Evolutionary conservation across 2,797 vertebrate genomes (phyloP).

Genomic region (Parotocinclus haroldoi): DNA sequence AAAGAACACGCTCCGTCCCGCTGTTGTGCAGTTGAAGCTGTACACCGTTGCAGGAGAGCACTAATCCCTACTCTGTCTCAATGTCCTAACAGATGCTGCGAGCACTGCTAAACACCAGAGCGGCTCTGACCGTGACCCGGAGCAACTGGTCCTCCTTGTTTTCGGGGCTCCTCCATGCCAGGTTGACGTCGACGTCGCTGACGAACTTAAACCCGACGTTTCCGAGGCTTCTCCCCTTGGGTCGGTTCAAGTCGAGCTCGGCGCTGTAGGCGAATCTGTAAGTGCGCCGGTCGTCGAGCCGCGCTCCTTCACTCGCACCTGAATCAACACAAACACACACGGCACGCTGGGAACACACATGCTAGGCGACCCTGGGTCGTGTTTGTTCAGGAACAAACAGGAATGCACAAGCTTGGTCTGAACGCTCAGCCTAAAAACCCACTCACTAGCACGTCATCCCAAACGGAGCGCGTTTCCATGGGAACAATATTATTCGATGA

Average conservation of each 20-base stretch:
- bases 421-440: too few relatives aligned
- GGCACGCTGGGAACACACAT: slow-evolving; percentile 32
- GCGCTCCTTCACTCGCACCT: slow-evolving; percentile 80
- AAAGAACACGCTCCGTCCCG: background rate
- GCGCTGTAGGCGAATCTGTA: slow-evolving; percentile 88
- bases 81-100: background rate
- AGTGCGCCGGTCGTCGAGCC: slow-evolving; percentile 84
- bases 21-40: too few relatives aligned
- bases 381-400: slow-evolving; percentile 4
- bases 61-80: background rate
- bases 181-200: slow-evolving; percentile 76
- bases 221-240: slow-evolving; percentile 69
- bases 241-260: slow-evolving; percentile 79
- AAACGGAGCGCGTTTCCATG: too few relatives aligned
- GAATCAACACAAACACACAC: slow-evolving; percentile 60
- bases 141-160: slow-evolving; percentile 87
- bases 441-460: too few relatives aligned
- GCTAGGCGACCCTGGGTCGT: slow-evolving; percentile 1
- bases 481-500: too few relatives aligned
- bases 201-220: slow-evolving; percentile 80
- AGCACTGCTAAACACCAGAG: background rate
- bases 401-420: too few relatives aligned
- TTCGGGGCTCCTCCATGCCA: slow-evolving; percentile 87
- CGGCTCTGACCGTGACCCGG: slow-evolving; percentile 74
- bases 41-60: background rate